Evolutionary conservation across 2,888 invertebrate species (phyloP).

Genomic region (Euproctis similis): DNA sequence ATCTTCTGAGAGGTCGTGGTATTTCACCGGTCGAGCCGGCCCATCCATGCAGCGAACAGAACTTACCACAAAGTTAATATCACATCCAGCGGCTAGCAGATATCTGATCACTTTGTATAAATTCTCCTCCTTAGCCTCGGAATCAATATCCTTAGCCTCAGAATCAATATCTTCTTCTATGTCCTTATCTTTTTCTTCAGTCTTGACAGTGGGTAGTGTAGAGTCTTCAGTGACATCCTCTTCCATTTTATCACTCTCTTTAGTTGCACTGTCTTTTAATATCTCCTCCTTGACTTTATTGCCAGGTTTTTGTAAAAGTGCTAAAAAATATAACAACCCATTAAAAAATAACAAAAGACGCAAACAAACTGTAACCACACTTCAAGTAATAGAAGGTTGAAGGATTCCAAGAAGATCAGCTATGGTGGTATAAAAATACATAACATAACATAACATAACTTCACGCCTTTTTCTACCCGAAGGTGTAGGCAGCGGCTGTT

Average conservation of each 20-base stretch:
- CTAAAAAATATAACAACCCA: too few species aligned
- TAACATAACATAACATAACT: too few species aligned
- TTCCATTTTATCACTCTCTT: conserved; percentile 10
- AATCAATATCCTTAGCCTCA: conserved; percentile 12
- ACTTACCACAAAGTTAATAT: conserved; percentile 82
- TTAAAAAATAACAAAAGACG: too few species aligned
- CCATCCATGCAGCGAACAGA: too few species aligned
- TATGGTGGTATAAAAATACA: too few species aligned
- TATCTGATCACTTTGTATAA: conserved; percentile 74
- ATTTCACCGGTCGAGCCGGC: too few species aligned
- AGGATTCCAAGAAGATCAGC: too few species aligned
- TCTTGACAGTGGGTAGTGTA: background rate
- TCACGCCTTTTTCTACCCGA: too few species aligned
- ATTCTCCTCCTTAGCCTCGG: conserved; percentile 37
- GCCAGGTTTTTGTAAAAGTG: conserved; percentile 40
- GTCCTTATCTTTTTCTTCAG: conserved; percentile 1
- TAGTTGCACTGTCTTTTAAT: conserved; percentile 8
- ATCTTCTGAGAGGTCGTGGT: too few species aligned
- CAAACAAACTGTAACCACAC: too few species aligned
- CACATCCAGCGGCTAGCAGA: conserved; percentile 86
- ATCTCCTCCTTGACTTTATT: conserved; percentile 23
- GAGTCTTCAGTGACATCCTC: conserved; percentile 14
- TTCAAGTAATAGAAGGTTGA: too few species aligned
- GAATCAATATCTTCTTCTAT: background rate
- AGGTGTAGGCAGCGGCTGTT: too few species aligned